A percentile compares a stretch with the other conserved stretches of the same genome.
phyloP scores from a whole-genome alignment of 64 coral and sea anemone genomes.

The Pocillopora damicornis region DNA sequence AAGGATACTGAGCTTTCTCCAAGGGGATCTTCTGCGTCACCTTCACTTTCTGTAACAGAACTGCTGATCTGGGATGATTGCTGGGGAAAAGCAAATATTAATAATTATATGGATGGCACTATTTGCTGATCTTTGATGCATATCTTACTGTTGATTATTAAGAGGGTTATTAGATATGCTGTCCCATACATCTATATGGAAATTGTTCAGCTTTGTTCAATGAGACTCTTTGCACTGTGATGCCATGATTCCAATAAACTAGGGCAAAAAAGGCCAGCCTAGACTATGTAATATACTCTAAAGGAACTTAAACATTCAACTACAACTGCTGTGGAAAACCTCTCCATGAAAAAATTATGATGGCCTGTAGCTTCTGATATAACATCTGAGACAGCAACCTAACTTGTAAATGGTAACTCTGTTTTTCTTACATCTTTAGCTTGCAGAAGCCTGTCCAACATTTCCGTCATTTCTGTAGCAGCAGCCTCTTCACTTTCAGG shows the following conservation, averaged over 20 bases:
- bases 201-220: too few species aligned
- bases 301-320: too few species aligned
- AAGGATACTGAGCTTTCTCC: conserved; percentile 47
- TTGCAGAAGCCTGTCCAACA: conserved; percentile 42
- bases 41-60: conserved; percentile 25
- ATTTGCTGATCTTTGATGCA: too few species aligned
- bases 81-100: neutral
- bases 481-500: conserved; percentile 12
- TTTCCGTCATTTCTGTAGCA: conserved; percentile 18
- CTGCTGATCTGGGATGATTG: conserved; percentile 11
- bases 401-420: neutral
- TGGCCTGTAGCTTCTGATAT: neutral
- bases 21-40: conserved; percentile 44
- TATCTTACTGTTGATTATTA: too few species aligned
- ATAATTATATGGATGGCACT: neutral
- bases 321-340: too few species aligned
- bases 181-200: too few species aligned
- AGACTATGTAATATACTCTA: too few species aligned
- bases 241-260: too few species aligned
- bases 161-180: too few species aligned
- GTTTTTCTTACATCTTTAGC: conserved; percentile 29
- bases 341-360: too few species aligned
- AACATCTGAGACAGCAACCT: neutral
- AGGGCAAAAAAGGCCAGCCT: too few species aligned
- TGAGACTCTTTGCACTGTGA: too few species aligned